These are phyloP conservation scores for Melipona quadrifasciata DNA, from an alignment of 1,140 invertebrate genomes.

Conservation along the genomic window DNA sequence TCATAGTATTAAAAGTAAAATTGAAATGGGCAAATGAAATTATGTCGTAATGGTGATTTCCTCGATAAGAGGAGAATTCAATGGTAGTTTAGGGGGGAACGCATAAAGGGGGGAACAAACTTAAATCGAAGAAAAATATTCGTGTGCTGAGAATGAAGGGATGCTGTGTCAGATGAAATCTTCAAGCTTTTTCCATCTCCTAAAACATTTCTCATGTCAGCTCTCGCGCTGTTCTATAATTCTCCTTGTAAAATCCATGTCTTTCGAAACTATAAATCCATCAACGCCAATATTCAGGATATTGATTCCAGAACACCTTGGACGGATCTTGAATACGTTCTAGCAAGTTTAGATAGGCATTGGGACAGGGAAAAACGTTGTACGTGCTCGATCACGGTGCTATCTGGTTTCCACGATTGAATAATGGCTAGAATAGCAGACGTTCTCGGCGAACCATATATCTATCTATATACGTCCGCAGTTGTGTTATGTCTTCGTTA, in stretches of 20 bases:
- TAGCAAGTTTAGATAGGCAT: constrained; percentile 18
- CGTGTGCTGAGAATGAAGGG: not conserved
- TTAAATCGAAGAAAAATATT: not conserved
- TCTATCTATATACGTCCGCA: not conserved
- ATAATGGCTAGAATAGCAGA: constrained; percentile 17
- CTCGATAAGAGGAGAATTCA: not conserved
- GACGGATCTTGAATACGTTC: constrained; percentile 24
- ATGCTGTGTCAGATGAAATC: not conserved
- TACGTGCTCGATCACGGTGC: constrained; percentile 27
- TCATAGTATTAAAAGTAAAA: no score
- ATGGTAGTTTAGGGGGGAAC: not conserved
- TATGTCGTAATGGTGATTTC: not conserved
- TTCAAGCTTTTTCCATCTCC: not conserved
- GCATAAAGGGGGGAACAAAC: not conserved
- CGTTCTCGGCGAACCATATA: constrained; percentile 2
- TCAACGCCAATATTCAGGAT: constrained; percentile 29
- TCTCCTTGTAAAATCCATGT: constrained; percentile 17
- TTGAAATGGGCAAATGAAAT: no score
- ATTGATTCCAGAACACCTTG: constrained; percentile 29
- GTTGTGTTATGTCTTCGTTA: constrained; percentile 19
- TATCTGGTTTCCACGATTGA: constrained; percentile 24
- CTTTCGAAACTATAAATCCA: constrained; percentile 27
- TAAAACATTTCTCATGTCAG: not conserved
- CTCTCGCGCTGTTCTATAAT: constrained; percentile 4
- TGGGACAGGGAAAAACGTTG: constrained; percentile 26